Percentiles rank a stretch among this genome's conserved stretches.
Evolutionary conservation across 1,140 invertebrate species (phyloP).

Genomic region (Mya arenaria): DNA sequence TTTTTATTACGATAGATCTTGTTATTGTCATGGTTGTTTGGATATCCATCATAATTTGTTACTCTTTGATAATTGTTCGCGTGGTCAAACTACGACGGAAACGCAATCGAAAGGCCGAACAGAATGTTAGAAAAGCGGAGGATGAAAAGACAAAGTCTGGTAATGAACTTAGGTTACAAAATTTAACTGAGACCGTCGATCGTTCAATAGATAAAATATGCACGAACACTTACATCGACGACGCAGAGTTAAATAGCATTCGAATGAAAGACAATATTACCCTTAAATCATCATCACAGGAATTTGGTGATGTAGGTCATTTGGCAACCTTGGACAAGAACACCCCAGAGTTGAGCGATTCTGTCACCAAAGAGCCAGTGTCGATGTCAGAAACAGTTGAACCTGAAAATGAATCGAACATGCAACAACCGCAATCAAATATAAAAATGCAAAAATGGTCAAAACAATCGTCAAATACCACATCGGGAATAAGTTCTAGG

Average conservation of each 20-base stretch:
- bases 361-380: neutral
- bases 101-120: neutral
- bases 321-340: neutral
- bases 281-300: neutral
- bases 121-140: neutral
- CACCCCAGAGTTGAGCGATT: neutral
- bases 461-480: neutral
- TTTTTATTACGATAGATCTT: neutral
- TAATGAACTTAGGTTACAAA: neutral
- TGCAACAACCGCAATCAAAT: neutral
- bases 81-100: neutral
- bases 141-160: neutral
- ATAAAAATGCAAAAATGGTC: neutral
- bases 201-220: neutral
- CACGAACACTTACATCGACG: neutral
- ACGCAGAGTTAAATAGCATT: neutral
- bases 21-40: neutral
- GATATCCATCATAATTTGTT: neutral
- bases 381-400: neutral
- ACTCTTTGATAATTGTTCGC: neutral
- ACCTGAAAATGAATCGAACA: neutral
- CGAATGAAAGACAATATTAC: neutral
- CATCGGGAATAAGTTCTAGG: neutral
- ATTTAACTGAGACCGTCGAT: neutral
- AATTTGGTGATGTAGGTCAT: too few species aligned